These are phyloP conservation scores for Falco novaeseelandiae DNA, from an alignment of 2,797 vertebrate species.

Conservation along the genomic window DNA sequence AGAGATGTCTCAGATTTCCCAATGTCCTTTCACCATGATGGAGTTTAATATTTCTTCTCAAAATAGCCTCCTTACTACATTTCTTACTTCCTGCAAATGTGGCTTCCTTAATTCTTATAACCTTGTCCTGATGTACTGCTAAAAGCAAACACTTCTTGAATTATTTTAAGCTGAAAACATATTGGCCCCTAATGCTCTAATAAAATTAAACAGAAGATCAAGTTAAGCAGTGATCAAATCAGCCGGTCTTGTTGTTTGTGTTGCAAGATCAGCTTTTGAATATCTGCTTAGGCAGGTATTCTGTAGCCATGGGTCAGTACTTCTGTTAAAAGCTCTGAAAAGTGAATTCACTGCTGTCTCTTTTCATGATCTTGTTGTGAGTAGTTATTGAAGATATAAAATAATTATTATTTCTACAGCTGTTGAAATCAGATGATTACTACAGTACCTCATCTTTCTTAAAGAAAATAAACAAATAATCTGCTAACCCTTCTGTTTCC, in stretches of 20 bases:
- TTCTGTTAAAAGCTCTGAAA: neutral
- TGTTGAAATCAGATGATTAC: neutral
- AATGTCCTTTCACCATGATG: neutral
- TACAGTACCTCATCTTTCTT: neutral
- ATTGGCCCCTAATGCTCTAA: neutral
- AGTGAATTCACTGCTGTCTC: neutral
- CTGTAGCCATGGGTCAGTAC: neutral
- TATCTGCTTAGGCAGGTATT: neutral
- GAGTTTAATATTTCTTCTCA: neutral
- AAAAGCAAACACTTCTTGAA: conserved; percentile 33
- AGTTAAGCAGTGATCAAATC: conserved; percentile 23
- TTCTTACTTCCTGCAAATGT: conserved; percentile 15
- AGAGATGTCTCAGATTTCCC: conserved; percentile 34
- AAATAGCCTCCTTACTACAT: conserved; percentile 21
- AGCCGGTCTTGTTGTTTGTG: neutral
- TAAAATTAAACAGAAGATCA: conserved; percentile 37
- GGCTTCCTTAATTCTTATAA: conserved; percentile 46
- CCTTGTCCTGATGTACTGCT: neutral
- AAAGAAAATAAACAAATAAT: neutral
- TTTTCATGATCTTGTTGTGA: neutral
- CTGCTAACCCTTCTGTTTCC: neutral
- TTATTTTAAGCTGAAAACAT: conserved; percentile 50
- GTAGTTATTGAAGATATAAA: neutral
- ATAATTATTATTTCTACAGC: neutral
- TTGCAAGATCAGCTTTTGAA: neutral